These are phyloP conservation scores for Dascyllus trimaculatus DNA, from an alignment of 2,113 vertebrate genomes.

Conservation along the genomic window DNA sequence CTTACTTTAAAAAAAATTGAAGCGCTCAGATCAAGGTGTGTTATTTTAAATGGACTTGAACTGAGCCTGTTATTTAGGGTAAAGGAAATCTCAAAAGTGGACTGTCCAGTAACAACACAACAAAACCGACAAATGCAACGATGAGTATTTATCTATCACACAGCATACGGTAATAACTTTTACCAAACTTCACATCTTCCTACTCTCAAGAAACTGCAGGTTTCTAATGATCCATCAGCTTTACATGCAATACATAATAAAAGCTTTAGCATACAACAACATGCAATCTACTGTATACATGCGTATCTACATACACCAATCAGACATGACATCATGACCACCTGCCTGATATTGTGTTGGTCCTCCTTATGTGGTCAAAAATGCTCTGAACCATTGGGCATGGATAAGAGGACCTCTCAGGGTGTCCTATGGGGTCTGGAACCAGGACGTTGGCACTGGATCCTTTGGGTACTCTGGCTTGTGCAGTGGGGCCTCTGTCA, in stretches of 20 bases:
- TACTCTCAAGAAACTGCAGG: neutral
- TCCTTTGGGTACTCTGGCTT: too few relatives aligned
- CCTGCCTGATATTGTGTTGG: too few relatives aligned
- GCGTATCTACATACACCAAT: neutral
- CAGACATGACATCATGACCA: too few relatives aligned
- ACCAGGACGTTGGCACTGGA: too few relatives aligned
- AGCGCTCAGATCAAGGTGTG: too few relatives aligned
- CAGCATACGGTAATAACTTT: neutral
- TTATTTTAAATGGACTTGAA: neutral
- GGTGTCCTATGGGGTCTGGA: too few relatives aligned
- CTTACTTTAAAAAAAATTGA: too few relatives aligned
- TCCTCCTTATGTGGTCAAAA: too few relatives aligned
- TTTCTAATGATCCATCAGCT: neutral
- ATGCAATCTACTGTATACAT: neutral
- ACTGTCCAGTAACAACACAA: neutral
- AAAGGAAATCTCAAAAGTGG: neutral
- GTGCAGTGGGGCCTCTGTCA: too few relatives aligned
- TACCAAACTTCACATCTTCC: neutral
- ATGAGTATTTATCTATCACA: too few relatives aligned
- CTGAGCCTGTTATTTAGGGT: neutral
- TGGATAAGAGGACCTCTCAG: too few relatives aligned
- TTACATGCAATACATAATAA: neutral
- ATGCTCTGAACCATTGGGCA: too few relatives aligned
- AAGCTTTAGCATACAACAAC: neutral
- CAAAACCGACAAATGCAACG: neutral